phyloP scores from a whole-genome alignment of 2,888 invertebrate species.

The Amiota minor region DNA sequence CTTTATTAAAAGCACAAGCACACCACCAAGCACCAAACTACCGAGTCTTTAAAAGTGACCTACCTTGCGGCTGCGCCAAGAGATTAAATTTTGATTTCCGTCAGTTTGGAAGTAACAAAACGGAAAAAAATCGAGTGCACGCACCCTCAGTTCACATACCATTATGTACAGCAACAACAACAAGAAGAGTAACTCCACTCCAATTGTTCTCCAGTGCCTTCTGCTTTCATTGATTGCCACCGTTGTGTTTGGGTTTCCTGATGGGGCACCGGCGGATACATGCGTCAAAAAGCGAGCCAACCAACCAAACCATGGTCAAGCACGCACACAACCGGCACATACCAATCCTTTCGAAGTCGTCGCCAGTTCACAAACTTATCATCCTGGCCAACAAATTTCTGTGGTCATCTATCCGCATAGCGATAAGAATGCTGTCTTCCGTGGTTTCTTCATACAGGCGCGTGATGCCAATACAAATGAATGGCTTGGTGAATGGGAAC shows the following conservation, averaged over 20 bases:
- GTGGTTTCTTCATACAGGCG: constrained; percentile 89
- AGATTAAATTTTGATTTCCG: constrained; percentile 27
- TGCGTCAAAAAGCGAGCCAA: constrained; percentile 84
- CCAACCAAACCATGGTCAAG: constrained; percentile 84
- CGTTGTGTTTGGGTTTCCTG: constrained; percentile 78
- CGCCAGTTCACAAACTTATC: constrained; percentile 79
- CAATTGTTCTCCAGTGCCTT: not conserved
- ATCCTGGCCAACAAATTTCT: constrained; percentile 81
- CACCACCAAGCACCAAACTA: not conserved
- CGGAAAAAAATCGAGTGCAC: constrained; percentile 19
- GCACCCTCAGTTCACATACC: not conserved
- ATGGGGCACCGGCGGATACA: constrained; percentile 86
- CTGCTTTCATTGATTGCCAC: constrained; percentile 8
- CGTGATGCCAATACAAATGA: constrained; percentile 81
- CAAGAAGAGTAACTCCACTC: not conserved
- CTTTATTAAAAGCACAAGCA: constrained; percentile 16
- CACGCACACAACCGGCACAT: constrained; percentile 78
- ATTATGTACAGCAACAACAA: too few species aligned
- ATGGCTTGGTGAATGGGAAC: constrained; percentile 85
- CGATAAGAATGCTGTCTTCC: constrained; percentile 77
- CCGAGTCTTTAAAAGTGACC: constrained; percentile 42
- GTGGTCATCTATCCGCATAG: constrained; percentile 66
- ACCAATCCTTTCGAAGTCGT: constrained; percentile 81
- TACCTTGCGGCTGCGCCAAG: constrained; percentile 37
- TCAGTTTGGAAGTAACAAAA: not conserved